A percentile compares a stretch with the other conserved stretches of the same genome.
Conservation (phyloP, 2,888 invertebrate genomes). For the Cyclophora punctaria region DNA sequence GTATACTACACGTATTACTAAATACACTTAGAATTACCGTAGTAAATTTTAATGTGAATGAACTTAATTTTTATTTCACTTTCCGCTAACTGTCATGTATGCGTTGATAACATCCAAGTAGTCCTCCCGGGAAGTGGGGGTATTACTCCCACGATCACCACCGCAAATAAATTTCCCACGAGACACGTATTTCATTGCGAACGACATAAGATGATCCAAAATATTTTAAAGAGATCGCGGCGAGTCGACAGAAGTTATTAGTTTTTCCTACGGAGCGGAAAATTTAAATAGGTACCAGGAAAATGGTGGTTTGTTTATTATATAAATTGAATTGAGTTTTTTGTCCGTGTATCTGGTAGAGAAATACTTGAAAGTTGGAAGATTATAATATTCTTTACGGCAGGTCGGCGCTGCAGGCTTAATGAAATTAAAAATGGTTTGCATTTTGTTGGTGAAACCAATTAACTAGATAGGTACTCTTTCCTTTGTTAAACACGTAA, state of each 20-base stretch:
- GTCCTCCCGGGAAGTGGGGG: slow-evolving; percentile 41
- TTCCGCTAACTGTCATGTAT: neutral
- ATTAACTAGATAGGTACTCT: no score
- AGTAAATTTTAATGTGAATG: no score
- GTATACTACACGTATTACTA: no score
- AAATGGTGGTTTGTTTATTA: neutral
- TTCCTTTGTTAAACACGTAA: no score
- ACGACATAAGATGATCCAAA: slow-evolving; percentile 44
- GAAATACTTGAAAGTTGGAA: no score
- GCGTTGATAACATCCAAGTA: slow-evolving; percentile 2
- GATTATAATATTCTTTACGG: no score
- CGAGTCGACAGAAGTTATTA: slow-evolving; percentile 28
- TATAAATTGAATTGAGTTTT: neutral
- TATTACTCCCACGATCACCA: slow-evolving; percentile 49
- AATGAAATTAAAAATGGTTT: no score
- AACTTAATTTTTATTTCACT: no score
- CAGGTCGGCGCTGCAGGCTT: no score
- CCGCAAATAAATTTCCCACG: slow-evolving; percentile 67
- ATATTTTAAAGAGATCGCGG: slow-evolving; percentile 41
- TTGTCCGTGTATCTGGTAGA: no score
- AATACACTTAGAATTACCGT: no score
- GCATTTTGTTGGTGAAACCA: no score
- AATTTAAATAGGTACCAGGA: slow-evolving; percentile 14
- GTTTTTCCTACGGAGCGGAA: slow-evolving; percentile 21
- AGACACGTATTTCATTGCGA: slow-evolving; percentile 56